A percentile compares a stretch with the other conserved stretches of the same genome.
These are phyloP conservation scores for Crotophaga sulcirostris DNA, from an alignment of 2,113 vertebrate species.

Conservation along the genomic window DNA sequence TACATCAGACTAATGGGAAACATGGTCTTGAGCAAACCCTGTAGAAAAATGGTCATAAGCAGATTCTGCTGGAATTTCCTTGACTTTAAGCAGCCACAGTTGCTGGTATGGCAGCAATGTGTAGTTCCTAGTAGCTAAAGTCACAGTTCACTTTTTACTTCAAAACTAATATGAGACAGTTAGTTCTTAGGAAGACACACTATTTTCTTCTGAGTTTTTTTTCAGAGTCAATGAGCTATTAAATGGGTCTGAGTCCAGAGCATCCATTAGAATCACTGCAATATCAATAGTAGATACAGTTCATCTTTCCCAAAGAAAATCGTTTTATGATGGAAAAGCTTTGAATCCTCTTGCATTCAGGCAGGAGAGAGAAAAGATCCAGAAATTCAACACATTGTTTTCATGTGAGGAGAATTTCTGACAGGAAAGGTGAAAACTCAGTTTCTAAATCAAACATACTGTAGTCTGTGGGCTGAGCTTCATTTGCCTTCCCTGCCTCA, in stretches of 20 bases:
- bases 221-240: neutral
- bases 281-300: neutral
- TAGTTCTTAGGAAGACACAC: neutral
- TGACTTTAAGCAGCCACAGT: neutral
- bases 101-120: neutral
- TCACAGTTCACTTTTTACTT: neutral
- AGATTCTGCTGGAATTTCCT: neutral
- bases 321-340: neutral
- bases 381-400: slow-evolving; percentile 5
- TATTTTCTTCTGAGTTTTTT: neutral
- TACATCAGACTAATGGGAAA: neutral
- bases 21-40: neutral
- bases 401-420: neutral
- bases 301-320: neutral
- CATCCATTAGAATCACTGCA: neutral
- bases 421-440: slow-evolving; percentile 49
- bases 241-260: neutral
- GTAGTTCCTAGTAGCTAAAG: neutral
- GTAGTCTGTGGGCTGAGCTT: neutral
- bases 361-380: neutral
- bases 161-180: neutral
- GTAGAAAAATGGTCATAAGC: neutral
- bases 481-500: slow-evolving; percentile 31
- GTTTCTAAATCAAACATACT: slow-evolving; percentile 20
- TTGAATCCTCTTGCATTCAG: neutral